phyloP scores from a whole-genome alignment of 2,113 vertebrate genomes.

The Saguinus imperator region DNA sequence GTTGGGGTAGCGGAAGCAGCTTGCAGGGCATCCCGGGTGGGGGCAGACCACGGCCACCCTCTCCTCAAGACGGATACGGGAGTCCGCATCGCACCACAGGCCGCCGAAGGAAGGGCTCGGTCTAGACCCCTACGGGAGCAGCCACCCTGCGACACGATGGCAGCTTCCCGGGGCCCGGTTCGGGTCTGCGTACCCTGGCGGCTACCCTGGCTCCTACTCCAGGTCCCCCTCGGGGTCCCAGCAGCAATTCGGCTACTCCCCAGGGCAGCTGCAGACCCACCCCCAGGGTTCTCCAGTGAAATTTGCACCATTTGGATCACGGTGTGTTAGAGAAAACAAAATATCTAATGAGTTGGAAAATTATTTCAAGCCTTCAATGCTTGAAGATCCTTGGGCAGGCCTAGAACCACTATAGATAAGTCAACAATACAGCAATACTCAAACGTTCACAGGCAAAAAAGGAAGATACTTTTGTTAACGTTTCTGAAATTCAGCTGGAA shows the following conservation, averaged over 20 bases:
- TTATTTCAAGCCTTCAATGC: slow-evolving; percentile 95
- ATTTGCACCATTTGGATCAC: slow-evolving; percentile 92
- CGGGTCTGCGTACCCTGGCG: slow-evolving; percentile 80
- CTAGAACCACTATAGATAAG: slow-evolving; percentile 91
- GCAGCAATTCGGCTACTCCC: slow-evolving; percentile 83
- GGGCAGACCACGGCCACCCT: slow-evolving; percentile 71
- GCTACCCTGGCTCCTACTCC: slow-evolving; percentile 76
- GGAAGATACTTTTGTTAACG: slow-evolving; percentile 92
- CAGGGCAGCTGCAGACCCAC: slow-evolving; percentile 79
- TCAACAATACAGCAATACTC: slow-evolving; percentile 87
- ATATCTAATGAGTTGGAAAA: slow-evolving; percentile 92
- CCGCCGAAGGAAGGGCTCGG: slow-evolving; percentile 83
- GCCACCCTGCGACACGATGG: slow-evolving; percentile 78
- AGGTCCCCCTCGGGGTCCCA: slow-evolving; percentile 81
- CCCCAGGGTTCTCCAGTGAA: slow-evolving; percentile 91
- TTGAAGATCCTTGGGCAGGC: slow-evolving; percentile 94
- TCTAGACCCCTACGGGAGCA: slow-evolving; percentile 81
- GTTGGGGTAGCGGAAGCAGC: slow-evolving; percentile 71
- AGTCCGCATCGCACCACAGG: slow-evolving; percentile 76
- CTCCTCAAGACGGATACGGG: slow-evolving; percentile 81
- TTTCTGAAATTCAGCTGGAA: slow-evolving; percentile 80
- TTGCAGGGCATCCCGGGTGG: slow-evolving; percentile 78
- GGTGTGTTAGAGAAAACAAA: slow-evolving; percentile 91
- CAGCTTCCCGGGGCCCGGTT: slow-evolving; percentile 77
- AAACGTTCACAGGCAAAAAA: slow-evolving; percentile 89